Percentiles rank a stretch among this genome's conserved stretches.
phyloP scores from a whole-genome alignment of 2,113 vertebrate genomes.

The Numida meleagris region DNA sequence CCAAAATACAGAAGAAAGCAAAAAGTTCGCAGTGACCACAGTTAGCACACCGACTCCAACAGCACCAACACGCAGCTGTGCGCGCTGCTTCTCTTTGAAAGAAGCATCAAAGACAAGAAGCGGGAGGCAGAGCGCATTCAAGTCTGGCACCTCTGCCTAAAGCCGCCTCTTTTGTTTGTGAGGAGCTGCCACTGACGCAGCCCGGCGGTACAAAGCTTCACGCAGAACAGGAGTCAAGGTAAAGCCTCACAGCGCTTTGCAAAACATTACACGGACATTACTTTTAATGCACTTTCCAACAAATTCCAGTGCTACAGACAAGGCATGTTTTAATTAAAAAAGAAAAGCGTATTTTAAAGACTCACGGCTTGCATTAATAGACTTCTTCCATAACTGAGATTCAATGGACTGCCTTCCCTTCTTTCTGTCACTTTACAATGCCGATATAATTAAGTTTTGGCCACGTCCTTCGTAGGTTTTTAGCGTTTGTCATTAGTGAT shows the following conservation, averaged over 20 bases:
- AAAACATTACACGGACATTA: accelerated
- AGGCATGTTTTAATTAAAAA: background rate
- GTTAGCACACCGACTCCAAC: background rate
- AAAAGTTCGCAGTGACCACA: background rate
- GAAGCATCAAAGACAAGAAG: background rate
- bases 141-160: background rate
- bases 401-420: background rate
- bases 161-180: background rate
- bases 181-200: background rate
- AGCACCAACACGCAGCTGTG: background rate
- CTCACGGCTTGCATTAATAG: background rate
- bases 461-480: background rate
- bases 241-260: background rate
- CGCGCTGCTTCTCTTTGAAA: background rate
- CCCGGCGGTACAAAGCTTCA: background rate
- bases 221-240: background rate
- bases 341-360: background rate
- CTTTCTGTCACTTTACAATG: background rate
- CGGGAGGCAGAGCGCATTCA: background rate
- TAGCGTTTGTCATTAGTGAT: background rate
- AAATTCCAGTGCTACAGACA: background rate
- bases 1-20: background rate
- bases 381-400: background rate
- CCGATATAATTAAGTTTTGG: background rate
- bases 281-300: background rate